A percentile compares a stretch with the other conserved stretches of the same genome.
These are phyloP conservation scores for Chaetogeoica ovagalla DNA, from an alignment of 2,888 invertebrate genomes.

Conservation along the genomic window DNA sequence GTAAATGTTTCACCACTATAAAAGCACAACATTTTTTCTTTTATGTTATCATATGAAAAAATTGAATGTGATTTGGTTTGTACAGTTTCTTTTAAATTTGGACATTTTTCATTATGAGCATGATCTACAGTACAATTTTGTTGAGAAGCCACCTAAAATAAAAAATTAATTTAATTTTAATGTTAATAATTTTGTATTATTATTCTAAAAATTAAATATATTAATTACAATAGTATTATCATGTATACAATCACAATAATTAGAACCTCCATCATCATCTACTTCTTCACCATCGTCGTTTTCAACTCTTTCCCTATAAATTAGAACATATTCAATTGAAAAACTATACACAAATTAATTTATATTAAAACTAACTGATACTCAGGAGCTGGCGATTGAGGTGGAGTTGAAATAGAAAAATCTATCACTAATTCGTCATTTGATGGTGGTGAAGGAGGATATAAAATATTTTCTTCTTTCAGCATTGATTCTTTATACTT, in stretches of 20 bases:
- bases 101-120: conserved; percentile 14
- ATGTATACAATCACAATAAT: conserved; percentile 42
- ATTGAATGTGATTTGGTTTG: background rate
- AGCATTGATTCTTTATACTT: conserved; percentile 26
- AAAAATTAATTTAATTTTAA: background rate
- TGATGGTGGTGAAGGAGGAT: conserved; percentile 3
- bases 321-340: background rate
- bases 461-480: conserved; percentile 17
- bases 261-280: conserved; percentile 23
- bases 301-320: conserved; percentile 39
- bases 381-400: conserved; percentile 49
- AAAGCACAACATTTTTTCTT: conserved; percentile 39
- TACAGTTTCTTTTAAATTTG: background rate
- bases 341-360: background rate
- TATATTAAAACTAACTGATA: conserved; percentile 34
- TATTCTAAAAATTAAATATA: background rate
- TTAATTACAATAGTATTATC: conserved; percentile 16
- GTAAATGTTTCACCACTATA: conserved; percentile 14
- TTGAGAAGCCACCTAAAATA: conserved; percentile 19
- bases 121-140: conserved; percentile 3
- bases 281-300: conserved; percentile 27
- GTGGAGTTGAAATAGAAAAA: conserved; percentile 36
- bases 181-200: background rate
- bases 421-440: conserved; percentile 25
- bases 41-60: conserved; percentile 40